Evolutionary conservation across 2,797 vertebrate genomes (phyloP).

Genomic region (Chloroceryle amazona): DNA sequence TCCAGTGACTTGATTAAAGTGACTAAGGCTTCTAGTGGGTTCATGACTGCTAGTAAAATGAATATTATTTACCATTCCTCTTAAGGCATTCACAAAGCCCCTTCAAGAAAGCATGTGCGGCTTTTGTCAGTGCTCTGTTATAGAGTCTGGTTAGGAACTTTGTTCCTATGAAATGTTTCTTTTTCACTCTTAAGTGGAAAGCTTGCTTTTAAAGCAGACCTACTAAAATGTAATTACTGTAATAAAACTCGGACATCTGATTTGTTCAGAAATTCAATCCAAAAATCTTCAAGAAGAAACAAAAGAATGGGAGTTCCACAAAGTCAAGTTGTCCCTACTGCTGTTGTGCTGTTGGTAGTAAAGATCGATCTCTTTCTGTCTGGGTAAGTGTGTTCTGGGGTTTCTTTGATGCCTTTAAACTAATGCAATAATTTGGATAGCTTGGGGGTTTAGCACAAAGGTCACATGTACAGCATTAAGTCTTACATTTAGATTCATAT

Average conservation of each 20-base stretch:
- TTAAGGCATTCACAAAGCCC: neutral
- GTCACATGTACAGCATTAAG: neutral
- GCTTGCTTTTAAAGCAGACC: neutral
- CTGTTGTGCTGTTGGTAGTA: slow-evolving; percentile 98
- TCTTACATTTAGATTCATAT: neutral
- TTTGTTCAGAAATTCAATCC: slow-evolving; percentile 95
- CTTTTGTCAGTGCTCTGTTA: neutral
- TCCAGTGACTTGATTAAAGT: neutral
- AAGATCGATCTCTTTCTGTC: slow-evolving; percentile 97
- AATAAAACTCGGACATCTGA: neutral
- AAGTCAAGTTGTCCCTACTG: slow-evolving; percentile 97
- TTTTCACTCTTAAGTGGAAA: neutral
- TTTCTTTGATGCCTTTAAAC: neutral
- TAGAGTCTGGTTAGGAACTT: neutral
- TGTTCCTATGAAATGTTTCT: neutral
- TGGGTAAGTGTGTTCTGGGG: slow-evolving; percentile 86
- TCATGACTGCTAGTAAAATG: neutral
- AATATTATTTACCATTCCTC: neutral
- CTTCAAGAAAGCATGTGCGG: neutral
- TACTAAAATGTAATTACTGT: neutral
- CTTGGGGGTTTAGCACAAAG: neutral
- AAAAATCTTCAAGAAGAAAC: slow-evolving; percentile 99
- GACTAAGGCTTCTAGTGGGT: neutral
- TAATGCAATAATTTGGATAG: neutral
- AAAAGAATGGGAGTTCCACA: slow-evolving; percentile 94